phyloP scores from a whole-genome alignment of 2,888 invertebrate species.

The Chesias legatella region DNA sequence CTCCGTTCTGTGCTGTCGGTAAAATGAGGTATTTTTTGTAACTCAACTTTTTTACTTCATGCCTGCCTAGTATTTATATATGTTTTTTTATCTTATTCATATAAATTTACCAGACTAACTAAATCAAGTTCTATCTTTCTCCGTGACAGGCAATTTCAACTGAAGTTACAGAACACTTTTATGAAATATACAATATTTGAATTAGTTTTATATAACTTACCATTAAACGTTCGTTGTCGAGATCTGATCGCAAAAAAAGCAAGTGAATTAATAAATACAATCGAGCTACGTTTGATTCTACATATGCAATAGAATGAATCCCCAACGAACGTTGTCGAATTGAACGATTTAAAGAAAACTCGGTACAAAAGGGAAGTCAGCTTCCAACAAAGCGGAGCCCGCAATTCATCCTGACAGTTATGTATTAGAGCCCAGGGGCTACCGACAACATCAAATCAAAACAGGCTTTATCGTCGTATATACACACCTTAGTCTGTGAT shows the following conservation, averaged over 20 bases:
- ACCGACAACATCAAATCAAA: slow-evolving; percentile 26
- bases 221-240: no score
- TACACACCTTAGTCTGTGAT: slow-evolving; percentile 18
- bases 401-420: slow-evolving; percentile 35
- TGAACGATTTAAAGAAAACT: slow-evolving; percentile 34
- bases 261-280: slow-evolving; percentile 47
- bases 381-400: slow-evolving; percentile 34
- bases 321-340: slow-evolving; percentile 35
- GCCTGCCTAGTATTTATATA: no score
- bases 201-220: no score
- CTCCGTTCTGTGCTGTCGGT: slow-evolving; percentile 1
- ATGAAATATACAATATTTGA: no score
- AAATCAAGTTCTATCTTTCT: no score
- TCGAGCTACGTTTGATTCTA: slow-evolving; percentile 46
- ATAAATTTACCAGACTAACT: no score
- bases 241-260: no score
- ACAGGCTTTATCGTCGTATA: slow-evolving; percentile 19
- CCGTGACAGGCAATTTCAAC: no score
- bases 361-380: slow-evolving; percentile 32
- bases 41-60: no score
- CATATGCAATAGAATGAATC: slow-evolving; percentile 38
- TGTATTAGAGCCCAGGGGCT: slow-evolving; percentile 27
- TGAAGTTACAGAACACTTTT: no score
- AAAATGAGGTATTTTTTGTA: no score
- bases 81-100: no score